Evolutionary conservation across 2,113 vertebrate genomes (phyloP).

Genomic region (Phalacrocorax brasilianus): DNA sequence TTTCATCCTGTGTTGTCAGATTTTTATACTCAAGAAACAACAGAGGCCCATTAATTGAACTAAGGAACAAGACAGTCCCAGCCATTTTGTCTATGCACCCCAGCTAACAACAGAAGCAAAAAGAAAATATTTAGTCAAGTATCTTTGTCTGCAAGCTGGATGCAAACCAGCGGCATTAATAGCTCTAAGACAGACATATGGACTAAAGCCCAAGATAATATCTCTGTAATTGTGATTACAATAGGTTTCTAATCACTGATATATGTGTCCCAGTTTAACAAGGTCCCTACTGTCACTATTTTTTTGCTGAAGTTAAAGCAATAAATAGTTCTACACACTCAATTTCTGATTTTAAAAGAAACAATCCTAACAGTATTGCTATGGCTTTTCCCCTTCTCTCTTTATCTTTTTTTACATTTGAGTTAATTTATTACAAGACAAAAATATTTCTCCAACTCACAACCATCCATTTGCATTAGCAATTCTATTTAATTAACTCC

Average conservation of each 20-base stretch:
- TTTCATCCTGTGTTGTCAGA: constrained; percentile 26
- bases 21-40: constrained; percentile 39
- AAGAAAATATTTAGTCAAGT: constrained; percentile 40
- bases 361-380: neutral
- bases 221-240: constrained; percentile 20
- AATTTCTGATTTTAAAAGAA: neutral
- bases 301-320: neutral
- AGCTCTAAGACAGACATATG: constrained; percentile 30
- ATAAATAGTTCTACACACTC: neutral
- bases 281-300: neutral
- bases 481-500: constrained; percentile 6
- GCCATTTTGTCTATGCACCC: neutral
- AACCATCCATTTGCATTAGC: neutral
- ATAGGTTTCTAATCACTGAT: constrained; percentile 22
- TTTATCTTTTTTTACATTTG: neutral
- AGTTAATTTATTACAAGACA: neutral
- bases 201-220: constrained; percentile 9
- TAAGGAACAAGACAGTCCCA: constrained; percentile 44
- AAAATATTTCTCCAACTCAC: neutral
- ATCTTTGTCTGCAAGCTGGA: constrained; percentile 35
- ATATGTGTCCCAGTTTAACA: neutral
- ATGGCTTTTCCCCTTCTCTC: neutral
- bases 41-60: constrained; percentile 56
- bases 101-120: neutral
- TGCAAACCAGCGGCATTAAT: constrained; percentile 34